phyloP scores from a whole-genome alignment of 35 echinoderm and acorn worm genomes.

The Ophioderma brevispina region DNA sequence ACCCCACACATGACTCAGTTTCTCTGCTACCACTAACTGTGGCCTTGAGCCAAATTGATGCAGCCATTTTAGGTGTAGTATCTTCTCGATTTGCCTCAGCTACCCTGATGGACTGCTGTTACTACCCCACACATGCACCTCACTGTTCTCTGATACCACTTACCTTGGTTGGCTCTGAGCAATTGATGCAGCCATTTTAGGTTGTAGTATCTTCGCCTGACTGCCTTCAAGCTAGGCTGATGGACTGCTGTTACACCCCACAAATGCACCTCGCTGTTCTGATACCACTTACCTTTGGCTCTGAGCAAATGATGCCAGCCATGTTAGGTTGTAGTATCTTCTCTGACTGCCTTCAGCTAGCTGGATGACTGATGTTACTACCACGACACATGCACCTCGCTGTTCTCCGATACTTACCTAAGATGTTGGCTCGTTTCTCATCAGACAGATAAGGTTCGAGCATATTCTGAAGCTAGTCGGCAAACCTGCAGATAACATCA shows the following conservation, averaged over 20 bases:
- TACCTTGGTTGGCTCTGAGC: slow-evolving; percentile 90
- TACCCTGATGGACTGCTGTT: slow-evolving; percentile 98
- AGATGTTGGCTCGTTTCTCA: slow-evolving; percentile 72
- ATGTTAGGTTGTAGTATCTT: too few relatives aligned
- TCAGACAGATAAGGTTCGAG: slow-evolving; percentile 86
- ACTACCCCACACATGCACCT: slow-evolving; percentile 99
- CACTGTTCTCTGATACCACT: slow-evolving; percentile 94
- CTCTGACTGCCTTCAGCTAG: too few relatives aligned
- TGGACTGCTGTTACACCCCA: slow-evolving; percentile 99
- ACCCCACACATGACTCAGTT: too few relatives aligned
- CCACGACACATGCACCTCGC: slow-evolving; percentile 99
- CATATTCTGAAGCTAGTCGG: slow-evolving; percentile 87
- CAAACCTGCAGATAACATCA: slow-evolving; percentile 65
- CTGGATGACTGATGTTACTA: slow-evolving; percentile 96
- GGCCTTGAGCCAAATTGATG: slow-evolving; percentile 88
- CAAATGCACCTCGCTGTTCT: slow-evolving; percentile 96
- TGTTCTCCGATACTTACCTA: too few relatives aligned
- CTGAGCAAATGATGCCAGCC: too few relatives aligned
- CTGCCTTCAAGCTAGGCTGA: slow-evolving; percentile 97
- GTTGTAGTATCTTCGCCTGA: slow-evolving; percentile 93
- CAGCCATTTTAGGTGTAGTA: slow-evolving; percentile 85
- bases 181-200: slow-evolving; percentile 83
- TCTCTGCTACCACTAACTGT: slow-evolving; percentile 60
- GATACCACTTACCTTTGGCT: slow-evolving; percentile 91
- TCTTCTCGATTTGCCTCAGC: slow-evolving; percentile 95